Percentiles rank a stretch among this genome's conserved stretches.
phyloP scores from a whole-genome alignment of 2,888 invertebrate species.

The Nephrotoma appendiculata region DNA sequence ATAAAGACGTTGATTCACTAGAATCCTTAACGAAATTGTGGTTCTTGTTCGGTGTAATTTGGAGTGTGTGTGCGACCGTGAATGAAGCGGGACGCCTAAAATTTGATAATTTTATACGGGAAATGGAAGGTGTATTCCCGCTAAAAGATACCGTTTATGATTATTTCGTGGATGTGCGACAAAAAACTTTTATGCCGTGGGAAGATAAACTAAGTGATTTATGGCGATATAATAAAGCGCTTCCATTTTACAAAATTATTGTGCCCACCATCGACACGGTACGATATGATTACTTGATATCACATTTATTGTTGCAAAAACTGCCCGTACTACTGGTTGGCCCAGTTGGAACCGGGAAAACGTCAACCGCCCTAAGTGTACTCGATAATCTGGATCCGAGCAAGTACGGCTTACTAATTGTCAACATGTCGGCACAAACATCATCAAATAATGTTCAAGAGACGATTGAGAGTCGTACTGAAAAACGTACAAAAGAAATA shows the following conservation, averaged over 20 bases:
- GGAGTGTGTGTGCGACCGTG: slow-evolving; percentile 73
- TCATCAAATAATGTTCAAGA: slow-evolving; percentile 73
- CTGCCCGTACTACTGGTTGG: slow-evolving; percentile 66
- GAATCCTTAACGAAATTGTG: slow-evolving; percentile 50
- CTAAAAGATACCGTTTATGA: slow-evolving; percentile 79
- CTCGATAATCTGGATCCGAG: slow-evolving; percentile 37
- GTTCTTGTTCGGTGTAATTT: slow-evolving; percentile 63
- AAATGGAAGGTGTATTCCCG: slow-evolving; percentile 67
- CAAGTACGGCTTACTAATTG: slow-evolving; percentile 48
- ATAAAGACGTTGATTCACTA: slow-evolving; percentile 40
- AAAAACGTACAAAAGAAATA: slow-evolving; percentile 75
- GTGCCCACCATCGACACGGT: slow-evolving; percentile 82
- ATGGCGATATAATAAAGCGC: slow-evolving; percentile 46
- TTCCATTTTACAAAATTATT: slow-evolving; percentile 67
- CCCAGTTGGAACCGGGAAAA: slow-evolving; percentile 78
- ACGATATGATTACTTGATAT: slow-evolving; percentile 62
- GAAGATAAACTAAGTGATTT: slow-evolving; percentile 57
- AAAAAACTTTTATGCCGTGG: slow-evolving; percentile 60
- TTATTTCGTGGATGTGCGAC: slow-evolving; percentile 68
- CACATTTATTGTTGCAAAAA: slow-evolving; percentile 45
- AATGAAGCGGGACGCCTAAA: slow-evolving; percentile 63
- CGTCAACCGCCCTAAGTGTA: slow-evolving; percentile 59
- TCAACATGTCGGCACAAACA: slow-evolving; percentile 81
- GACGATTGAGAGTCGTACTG: slow-evolving; percentile 69
- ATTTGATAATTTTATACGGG: slow-evolving; percentile 65